Conservation (phyloP, 2,113 vertebrate genomes). For the Buteo buteo region DNA sequence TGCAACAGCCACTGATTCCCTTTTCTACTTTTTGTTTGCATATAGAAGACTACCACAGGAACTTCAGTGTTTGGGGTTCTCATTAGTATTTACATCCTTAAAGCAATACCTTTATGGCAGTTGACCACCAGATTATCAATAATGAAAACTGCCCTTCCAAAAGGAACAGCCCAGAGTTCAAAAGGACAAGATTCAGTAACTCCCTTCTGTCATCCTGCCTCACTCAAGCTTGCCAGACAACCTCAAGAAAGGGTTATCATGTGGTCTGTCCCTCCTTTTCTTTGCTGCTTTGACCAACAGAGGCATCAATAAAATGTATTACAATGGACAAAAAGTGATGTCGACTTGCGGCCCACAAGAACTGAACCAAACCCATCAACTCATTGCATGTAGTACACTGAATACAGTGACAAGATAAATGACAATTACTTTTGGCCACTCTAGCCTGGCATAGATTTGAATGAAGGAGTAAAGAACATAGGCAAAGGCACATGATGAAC, state of each 20-base stretch:
- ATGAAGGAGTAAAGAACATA: not conserved
- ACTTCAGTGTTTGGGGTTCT: not conserved
- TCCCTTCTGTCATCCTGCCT: not conserved
- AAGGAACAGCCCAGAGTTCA: not conserved
- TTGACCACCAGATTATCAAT: not conserved
- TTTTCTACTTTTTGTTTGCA: constrained; percentile 14
- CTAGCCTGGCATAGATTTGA: not conserved
- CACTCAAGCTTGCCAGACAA: not conserved
- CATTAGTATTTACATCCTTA: not conserved
- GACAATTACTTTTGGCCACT: not conserved
- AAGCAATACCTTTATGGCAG: not conserved
- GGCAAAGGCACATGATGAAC: not conserved
- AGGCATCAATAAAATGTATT: not conserved
- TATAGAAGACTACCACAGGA: not conserved
- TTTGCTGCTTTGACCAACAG: not conserved
- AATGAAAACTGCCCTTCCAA: not conserved
- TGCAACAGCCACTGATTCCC: not conserved
- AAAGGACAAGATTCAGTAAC: not conserved
- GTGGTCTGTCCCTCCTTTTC: not conserved
- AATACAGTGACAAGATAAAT: not conserved
- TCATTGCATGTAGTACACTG: not conserved
- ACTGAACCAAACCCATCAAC: not conserved
- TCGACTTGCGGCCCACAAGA: not conserved
- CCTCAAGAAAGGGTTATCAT: not conserved
- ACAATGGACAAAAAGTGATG: not conserved